Conservation (phyloP, 2,888 invertebrate genomes). For the Heliothis peltigera region DNA sequence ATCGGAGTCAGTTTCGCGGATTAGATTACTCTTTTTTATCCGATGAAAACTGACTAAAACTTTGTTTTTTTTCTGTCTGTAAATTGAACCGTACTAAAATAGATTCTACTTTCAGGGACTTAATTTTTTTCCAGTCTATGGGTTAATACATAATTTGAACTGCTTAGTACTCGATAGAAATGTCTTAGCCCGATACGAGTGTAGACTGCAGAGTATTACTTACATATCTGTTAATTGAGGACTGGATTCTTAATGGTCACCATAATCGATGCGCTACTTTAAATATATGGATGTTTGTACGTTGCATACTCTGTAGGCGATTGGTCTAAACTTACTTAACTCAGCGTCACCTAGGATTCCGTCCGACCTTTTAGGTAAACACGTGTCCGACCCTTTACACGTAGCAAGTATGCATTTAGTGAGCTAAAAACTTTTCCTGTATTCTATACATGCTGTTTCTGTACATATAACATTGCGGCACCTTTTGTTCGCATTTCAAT, state of each 20-base stretch:
- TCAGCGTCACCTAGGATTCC: constrained; percentile 24
- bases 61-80: constrained; percentile 68
- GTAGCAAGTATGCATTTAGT: constrained; percentile 21
- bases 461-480: constrained; percentile 25
- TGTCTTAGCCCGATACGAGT: too few species aligned
- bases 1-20: constrained; percentile 65
- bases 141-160: constrained; percentile 1
- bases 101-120: constrained; percentile 49
- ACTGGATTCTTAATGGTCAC: constrained; percentile 11
- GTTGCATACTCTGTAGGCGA: constrained; percentile 26
- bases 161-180: constrained; percentile 8
- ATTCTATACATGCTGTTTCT: constrained; percentile 9
- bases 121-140: neutral
- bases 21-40: constrained; percentile 68
- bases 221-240: constrained; percentile 17
- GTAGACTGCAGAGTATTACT: constrained; percentile 6
- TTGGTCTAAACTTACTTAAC: constrained; percentile 36
- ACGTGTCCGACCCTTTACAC: constrained; percentile 42
- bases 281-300: constrained; percentile 28
- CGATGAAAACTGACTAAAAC: constrained; percentile 64
- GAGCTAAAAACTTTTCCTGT: constrained; percentile 41
- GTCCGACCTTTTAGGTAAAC: constrained; percentile 38
- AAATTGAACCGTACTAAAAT: constrained; percentile 63
- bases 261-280: constrained; percentile 18
- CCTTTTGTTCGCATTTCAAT: constrained; percentile 55